Conservation (phyloP, 2,888 invertebrate genomes). For the Drosophila sordidapex region DNA sequence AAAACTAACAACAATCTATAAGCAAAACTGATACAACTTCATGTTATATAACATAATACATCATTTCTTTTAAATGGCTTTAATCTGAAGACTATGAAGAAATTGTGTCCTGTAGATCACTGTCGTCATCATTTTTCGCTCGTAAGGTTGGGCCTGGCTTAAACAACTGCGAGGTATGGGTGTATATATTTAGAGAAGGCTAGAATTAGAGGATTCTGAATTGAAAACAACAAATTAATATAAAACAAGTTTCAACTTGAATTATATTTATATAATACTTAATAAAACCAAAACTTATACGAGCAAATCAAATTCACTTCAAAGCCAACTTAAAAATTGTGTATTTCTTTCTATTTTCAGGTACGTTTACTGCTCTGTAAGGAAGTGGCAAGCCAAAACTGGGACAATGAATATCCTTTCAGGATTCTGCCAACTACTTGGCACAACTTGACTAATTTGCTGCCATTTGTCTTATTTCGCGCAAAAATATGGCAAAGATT, state of each 20-base stretch:
- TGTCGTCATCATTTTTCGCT: too few species aligned
- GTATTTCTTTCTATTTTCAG: slow-evolving; percentile 33
- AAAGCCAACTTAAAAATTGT: slow-evolving; percentile 22
- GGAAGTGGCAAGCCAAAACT: not conserved
- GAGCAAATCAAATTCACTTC: slow-evolving; percentile 28
- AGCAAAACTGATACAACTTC: too few species aligned
- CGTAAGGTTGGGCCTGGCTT: too few species aligned
- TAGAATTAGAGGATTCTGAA: not conserved
- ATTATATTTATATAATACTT: not conserved
- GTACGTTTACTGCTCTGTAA: slow-evolving; percentile 24
- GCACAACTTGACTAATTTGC: slow-evolving; percentile 70
- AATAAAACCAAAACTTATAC: not conserved
- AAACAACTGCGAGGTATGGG: too few species aligned
- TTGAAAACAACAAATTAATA: not conserved
- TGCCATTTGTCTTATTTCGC: slow-evolving; percentile 20
- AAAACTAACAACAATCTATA: too few species aligned
- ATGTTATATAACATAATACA: too few species aligned
- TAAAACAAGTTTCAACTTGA: not conserved
- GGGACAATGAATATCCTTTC: slow-evolving; percentile 38
- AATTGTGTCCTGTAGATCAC: too few species aligned
- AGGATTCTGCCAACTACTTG: slow-evolving; percentile 59
- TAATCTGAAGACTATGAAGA: rapidly evolving
- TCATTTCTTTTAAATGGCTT: too few species aligned
- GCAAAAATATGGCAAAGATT: slow-evolving; percentile 15
- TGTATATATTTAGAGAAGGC: not conserved